A percentile compares a stretch with the other conserved stretches of the same genome.
These are phyloP conservation scores for Lutraria lutraria DNA, from an alignment of 2,888 invertebrate species.

Conservation along the genomic window DNA sequence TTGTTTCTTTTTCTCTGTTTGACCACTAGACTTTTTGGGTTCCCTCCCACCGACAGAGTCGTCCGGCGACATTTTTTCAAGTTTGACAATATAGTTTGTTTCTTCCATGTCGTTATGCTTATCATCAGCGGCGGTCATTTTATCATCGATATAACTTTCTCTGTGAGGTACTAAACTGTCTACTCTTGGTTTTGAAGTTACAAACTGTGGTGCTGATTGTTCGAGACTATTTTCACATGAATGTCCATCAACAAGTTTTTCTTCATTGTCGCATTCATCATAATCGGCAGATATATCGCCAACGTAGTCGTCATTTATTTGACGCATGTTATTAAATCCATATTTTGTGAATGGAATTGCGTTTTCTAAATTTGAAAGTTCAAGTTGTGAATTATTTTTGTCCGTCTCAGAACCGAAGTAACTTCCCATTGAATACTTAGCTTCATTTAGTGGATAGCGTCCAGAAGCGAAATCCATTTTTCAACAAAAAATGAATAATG, in stretches of 20 bases:
- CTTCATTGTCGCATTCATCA: constrained; percentile 16
- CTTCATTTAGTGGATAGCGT: constrained; percentile 57
- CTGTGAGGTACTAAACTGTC: not conserved
- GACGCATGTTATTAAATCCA: constrained; percentile 41
- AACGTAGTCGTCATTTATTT: constrained; percentile 25
- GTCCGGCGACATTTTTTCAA: constrained; percentile 68
- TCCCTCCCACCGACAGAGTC: constrained; percentile 49
- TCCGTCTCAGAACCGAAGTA: constrained; percentile 41
- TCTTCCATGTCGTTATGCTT: constrained; percentile 51
- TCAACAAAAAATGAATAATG: constrained; percentile 61
- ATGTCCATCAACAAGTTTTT: constrained; percentile 24
- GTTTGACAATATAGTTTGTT: constrained; percentile 69
- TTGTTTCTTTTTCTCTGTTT: constrained; percentile 55
- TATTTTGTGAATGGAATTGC: constrained; percentile 51
- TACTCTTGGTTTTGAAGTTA: not conserved
- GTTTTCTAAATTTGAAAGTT: constrained; percentile 30
- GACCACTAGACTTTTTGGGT: constrained; percentile 35
- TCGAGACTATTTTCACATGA: constrained; percentile 29
- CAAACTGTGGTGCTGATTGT: not conserved
- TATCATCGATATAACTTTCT: not conserved
- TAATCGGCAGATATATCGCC: constrained; percentile 27
- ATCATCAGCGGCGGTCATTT: constrained; percentile 41
- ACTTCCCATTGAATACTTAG: constrained; percentile 51
- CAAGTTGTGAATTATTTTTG: constrained; percentile 17
- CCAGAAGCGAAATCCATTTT: constrained; percentile 66